Percentiles rank a stretch among this genome's conserved stretches.
These are phyloP conservation scores for Phalloptychus januarius DNA, from an alignment of 2,797 vertebrate species.

Conservation along the genomic window DNA sequence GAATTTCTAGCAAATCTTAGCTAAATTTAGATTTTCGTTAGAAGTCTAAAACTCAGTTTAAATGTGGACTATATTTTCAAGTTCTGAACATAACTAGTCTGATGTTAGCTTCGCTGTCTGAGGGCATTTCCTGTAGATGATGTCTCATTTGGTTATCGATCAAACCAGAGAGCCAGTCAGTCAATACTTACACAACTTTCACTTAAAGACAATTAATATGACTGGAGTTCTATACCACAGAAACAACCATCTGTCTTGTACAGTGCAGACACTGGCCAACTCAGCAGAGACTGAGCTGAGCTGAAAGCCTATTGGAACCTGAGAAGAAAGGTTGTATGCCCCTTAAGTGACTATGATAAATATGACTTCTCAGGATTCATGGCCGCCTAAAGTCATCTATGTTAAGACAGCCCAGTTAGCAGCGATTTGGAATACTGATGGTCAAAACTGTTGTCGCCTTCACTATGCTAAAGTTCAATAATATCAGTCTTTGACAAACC, in stretches of 20 bases:
- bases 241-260: background rate
- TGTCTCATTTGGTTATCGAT: background rate
- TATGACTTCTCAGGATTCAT: constrained; percentile 64
- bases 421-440: constrained; percentile 21
- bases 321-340: constrained; percentile 59
- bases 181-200: background rate
- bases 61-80: background rate
- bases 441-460: constrained; percentile 19
- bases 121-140: background rate
- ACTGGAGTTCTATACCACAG: background rate
- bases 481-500: constrained; percentile 33
- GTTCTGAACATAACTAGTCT: background rate
- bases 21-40: background rate
- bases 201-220: background rate
- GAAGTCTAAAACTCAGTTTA: background rate
- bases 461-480: constrained; percentile 12
- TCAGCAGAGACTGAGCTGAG: background rate
- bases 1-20: background rate
- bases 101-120: background rate
- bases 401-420: constrained; percentile 33
- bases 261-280: background rate
- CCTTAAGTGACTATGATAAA: constrained; percentile 42
- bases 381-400: constrained; percentile 51
- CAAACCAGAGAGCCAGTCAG: background rate
- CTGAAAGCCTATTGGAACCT: constrained; percentile 53